Evolutionary conservation across 1,140 invertebrate genomes (phyloP), one percentile per base, ranked within the genome.

Genomic region (Zaprionus gabonicus): DNA sequence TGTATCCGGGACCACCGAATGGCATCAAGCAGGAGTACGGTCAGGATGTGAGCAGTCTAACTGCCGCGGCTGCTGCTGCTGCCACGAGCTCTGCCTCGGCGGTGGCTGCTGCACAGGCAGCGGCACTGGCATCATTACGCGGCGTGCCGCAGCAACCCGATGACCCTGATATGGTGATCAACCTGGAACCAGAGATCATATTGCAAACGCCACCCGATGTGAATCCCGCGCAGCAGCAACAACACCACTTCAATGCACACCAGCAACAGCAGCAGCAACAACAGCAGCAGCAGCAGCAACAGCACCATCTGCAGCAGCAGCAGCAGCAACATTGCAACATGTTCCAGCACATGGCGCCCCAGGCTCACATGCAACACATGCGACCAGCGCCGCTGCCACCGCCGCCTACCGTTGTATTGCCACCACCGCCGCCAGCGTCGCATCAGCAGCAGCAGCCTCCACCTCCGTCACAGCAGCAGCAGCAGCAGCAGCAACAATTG

Each of bases 1-100:
- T 92, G 17, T 92, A 92, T 25, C 74, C 84, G 27, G 82, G 78
- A 4, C 84, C 84, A 10, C 84, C 91, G 1, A 92, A 92, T 56
- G 91, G 91, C 60, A 92, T 92, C 62, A 92, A 92, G 62, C 91
- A 92, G 73, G 91, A 92, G 66, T 92, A 92, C 57, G 83, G 87
- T 31, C 80, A 91, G 70, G 87, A 91, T 49, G 77, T 81, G 67
- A 70, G 83, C 64, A 71, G 84, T 72, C 20, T 81, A 7, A 74
- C 65, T 27, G 71, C 68, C 2, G 76, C 76, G 1, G 69, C 72
- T 5, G 66, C 70, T 23, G 56, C 70, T 15, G 81, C 76, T 9
- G 69, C 71, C n/a, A 46, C 55, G n/a, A 58, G 71, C 10, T 90
- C 84, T 25, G 83, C 80, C 20, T 80, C 82, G 10, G 81, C 90